phyloP scores from a whole-genome alignment of 2,888 invertebrate species.

The Tricholauxania praeusta region DNA sequence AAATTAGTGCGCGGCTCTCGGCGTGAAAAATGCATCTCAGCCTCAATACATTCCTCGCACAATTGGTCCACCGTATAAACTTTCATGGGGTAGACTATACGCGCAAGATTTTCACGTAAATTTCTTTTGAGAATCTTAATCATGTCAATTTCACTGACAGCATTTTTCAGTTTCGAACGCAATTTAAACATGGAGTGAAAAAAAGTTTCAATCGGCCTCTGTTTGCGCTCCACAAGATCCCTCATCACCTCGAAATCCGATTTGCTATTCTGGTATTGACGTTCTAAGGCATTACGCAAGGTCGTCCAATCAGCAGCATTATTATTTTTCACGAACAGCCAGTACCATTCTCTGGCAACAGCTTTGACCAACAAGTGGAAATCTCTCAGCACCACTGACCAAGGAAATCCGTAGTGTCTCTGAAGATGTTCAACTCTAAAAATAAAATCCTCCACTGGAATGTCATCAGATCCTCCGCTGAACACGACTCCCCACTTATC shows the following conservation, averaged over 20 bases:
- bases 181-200: conserved; percentile 11
- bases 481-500: no score
- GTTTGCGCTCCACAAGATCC: conserved; percentile 21
- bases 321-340: conserved; percentile 14
- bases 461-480: no score
- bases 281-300: not conserved
- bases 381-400: conserved; percentile 20
- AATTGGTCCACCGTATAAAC: conserved; percentile 32
- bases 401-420: not conserved
- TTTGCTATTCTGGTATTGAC: conserved; percentile 2
- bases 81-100: no score
- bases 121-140: conserved; percentile 20
- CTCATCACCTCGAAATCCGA: conserved; percentile 25
- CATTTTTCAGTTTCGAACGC: not conserved
- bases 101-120: conserved; percentile 21
- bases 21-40: not conserved
- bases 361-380: conserved; percentile 29
- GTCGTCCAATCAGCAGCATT: not conserved
- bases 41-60: conserved; percentile 1
- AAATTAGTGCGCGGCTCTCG: not conserved
- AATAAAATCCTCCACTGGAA: conserved; percentile 37
- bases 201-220: conserved; percentile 12
- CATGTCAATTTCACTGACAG: conserved; percentile 13
- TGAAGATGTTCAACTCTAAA: conserved; percentile 31
- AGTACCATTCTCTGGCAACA: conserved; percentile 31